These are phyloP conservation scores for Chloroceryle amazona DNA, from an alignment of 2,797 vertebrate species.

Conservation along the genomic window DNA sequence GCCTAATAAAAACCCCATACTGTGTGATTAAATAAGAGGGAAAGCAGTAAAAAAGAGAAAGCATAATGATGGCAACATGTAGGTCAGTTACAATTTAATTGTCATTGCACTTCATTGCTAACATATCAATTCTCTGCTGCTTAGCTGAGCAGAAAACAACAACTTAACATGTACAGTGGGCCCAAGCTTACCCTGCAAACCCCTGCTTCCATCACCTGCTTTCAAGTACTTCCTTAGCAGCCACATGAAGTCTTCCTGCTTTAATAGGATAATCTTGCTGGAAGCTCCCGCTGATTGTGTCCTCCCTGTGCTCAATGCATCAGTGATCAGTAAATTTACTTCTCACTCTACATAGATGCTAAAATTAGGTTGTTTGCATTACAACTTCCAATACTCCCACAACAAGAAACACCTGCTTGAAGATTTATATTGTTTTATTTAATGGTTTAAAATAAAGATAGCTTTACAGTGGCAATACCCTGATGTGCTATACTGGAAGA, in stretches of 20 bases:
- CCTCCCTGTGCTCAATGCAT: constrained; percentile 80
- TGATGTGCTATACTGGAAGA: constrained; percentile 66
- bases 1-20: constrained; percentile 90
- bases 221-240: constrained; percentile 79
- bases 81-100: constrained; percentile 99
- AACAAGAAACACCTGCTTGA: constrained; percentile 84
- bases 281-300: constrained; percentile 85
- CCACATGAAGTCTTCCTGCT: constrained; percentile 81
- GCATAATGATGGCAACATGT: constrained; percentile 93
- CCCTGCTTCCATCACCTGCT: constrained; percentile 83
- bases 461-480: constrained; percentile 70
- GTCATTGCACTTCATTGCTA: constrained; percentile 94
- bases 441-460: constrained; percentile 78
- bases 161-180: constrained; percentile 83
- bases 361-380: constrained; percentile 87
- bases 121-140: constrained; percentile 93
- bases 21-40: constrained; percentile 95
- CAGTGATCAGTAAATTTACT: constrained; percentile 87
- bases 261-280: constrained; percentile 84
- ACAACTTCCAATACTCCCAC: constrained; percentile 79
- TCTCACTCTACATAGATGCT: constrained; percentile 78
- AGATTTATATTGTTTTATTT: constrained; percentile 83
- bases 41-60: constrained; percentile 91
- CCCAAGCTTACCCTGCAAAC: constrained; percentile 78
- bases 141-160: constrained; percentile 94